Base-by-base conservation (phyloP, 1,140 invertebrate genomes). In the Drosophila watanabei region DNA sequence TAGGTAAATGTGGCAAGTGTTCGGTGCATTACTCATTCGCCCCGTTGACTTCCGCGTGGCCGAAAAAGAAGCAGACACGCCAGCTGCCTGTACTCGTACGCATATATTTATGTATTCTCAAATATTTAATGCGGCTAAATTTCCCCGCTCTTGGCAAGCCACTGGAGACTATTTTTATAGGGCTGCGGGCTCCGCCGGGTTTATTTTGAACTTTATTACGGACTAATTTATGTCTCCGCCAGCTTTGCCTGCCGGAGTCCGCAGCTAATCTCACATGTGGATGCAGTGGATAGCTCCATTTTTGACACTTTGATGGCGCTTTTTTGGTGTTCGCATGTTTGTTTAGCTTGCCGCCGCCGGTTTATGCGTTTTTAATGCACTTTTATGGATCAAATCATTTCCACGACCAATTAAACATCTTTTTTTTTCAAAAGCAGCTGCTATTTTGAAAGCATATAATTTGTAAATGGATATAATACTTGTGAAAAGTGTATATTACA, bases 161-260 rank as follows among this genome's bases (percentile, higher is more conserved):
- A 52, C 76, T 78, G 65, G 75, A 83, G 57, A 79, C 85, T 87
- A 87, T 87, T 89, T 87, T 70, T 84, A 80, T 73, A 73, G 66
- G 71, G 75, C 58, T 65, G 58, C 51, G 59, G 76, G 54, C 54
- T 28, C 58, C 57, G 58, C 28, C 61, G 45, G 58, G 82, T 81
- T 83, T 84, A 79, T 80, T 83, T 82, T 52, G 48, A 65, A 83
- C 84, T 80, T 88, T 80, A 85, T 89, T 88, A 75, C 71, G 70
- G 64, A 69, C 77, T 89, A 88, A 88, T 89, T 88, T 88, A 88
- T 89, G 65, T 80, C 80, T 80, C 61, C 68, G 58, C 28, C 30
- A 49, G 41, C 48, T 43, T 7, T 28, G 63, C 59, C 24, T 14
- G 3, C 20, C 35, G 54, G 35, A 39, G 33, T 57, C 32, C 20